Evolutionary conservation across 1,140 invertebrate genomes (phyloP), one percentile per base, ranked within the genome.

Genomic region (Sitophilus oryzae): DNA sequence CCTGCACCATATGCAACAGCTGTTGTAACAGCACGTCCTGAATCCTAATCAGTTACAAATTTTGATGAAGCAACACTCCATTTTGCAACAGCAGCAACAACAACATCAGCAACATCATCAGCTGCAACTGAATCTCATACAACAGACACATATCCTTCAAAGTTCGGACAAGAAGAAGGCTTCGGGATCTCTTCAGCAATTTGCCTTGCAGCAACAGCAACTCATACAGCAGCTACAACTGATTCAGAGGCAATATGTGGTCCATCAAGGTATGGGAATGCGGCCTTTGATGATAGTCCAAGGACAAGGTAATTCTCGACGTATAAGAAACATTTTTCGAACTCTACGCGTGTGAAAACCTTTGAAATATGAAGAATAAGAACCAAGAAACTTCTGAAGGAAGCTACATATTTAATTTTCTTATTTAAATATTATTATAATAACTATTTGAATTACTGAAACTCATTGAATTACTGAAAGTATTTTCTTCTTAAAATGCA

Each of bases 181-280:
- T 40, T 76, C 77, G 2, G 72, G 74, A 19, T 80, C 84, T 42
- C 70, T 86, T 21, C 85, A 88, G 63, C 84, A 88, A 60, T 67
- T 89, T 46, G 81, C 78, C 0, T 66, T 87, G 11, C 86, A 90
- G 63, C 87, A 90, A 62, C 86, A 89, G 66, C 86, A 88, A 58
- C 69, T 89, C 14, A 82, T 86, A 60, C 84, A 86, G 60, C 86
- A 88, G 61, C 65, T 88, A 19, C 85, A 88, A 65, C 71, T 88
- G 22, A 82, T 83, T 15, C 86, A 88, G 64, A 73, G 85, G 40
- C 85, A 88, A 64, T 88, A 85, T 68, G 74, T 88, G 1, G 73
- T 88, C 5, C 82, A 85, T 55, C 81, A 83, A 61, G 80, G 81
- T 38, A 73, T 83, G 23, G 76, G 79, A 50, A 74, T 83, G 35